Evolutionary conservation across 2,113 vertebrate genomes (phyloP).

Genomic region (Pachyramphus minor): DNA sequence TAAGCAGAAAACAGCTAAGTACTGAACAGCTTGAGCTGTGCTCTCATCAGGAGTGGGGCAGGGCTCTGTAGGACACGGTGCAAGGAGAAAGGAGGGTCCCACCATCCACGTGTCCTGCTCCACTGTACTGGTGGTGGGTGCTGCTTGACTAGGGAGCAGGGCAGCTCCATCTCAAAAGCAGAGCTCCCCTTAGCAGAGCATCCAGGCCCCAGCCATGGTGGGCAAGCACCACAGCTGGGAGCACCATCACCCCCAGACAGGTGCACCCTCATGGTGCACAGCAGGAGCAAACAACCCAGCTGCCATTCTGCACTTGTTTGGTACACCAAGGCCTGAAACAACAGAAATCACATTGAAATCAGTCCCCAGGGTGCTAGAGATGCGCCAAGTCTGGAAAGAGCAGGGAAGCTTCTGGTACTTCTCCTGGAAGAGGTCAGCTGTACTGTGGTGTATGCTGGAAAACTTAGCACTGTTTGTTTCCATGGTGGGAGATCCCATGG

Average conservation of each 20-base stretch:
- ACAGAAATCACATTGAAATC: not conserved
- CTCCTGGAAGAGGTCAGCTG: not conserved
- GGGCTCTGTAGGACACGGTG: not conserved
- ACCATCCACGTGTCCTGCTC: rapidly evolving
- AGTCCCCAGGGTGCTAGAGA: not conserved
- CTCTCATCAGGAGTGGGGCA: not conserved
- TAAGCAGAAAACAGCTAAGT: not conserved
- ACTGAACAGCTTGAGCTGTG: not conserved
- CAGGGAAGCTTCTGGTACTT: rapidly evolving
- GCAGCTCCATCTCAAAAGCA: not conserved
- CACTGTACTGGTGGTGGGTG: rapidly evolving
- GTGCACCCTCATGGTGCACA: not conserved
- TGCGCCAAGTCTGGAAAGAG: not conserved
- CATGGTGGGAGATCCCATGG: not conserved
- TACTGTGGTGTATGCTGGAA: not conserved
- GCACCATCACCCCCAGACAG: not conserved
- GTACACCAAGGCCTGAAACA: not conserved
- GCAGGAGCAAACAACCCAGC: not conserved
- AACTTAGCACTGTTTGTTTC: not conserved
- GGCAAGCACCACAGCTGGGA: not conserved
- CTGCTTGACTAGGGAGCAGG: not conserved
- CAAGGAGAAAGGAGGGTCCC: not conserved
- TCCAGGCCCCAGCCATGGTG: not conserved
- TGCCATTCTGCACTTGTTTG: not conserved
- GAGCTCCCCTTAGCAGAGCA: not conserved